Conservation (phyloP, 2,888 invertebrate genomes). For the Venusia cambrica region DNA sequence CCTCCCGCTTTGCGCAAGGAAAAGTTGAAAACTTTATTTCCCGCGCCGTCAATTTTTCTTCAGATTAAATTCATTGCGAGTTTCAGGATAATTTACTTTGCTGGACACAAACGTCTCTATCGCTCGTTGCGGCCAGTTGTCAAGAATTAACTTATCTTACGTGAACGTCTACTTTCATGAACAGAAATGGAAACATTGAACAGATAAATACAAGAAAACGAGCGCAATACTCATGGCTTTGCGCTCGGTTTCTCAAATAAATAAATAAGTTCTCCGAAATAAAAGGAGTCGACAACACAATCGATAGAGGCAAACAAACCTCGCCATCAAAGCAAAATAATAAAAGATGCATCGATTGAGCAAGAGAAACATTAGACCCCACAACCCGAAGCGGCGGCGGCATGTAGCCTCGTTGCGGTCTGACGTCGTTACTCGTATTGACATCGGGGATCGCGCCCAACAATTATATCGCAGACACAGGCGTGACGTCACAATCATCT, state of each 20-base stretch:
- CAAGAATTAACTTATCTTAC: conserved; percentile 26
- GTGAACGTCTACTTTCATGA: conserved; percentile 15
- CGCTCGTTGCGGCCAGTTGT: conserved; percentile 25
- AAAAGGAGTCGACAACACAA: conserved; percentile 15
- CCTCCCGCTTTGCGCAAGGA: conserved; percentile 29
- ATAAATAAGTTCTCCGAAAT: conserved; percentile 18
- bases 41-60: conserved; percentile 35
- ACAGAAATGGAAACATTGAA: conserved; percentile 12
- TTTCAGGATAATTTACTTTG: conserved; percentile 30
- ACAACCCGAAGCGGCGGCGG: conserved; percentile 9
- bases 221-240: conserved; percentile 7
- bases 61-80: conserved; percentile 35
- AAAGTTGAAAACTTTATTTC: conserved; percentile 34
- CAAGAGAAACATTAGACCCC: conserved; percentile 35
- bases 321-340: conserved; percentile 27
- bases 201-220: conserved; percentile 17
- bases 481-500: conserved; percentile 53
- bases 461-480: conserved; percentile 18
- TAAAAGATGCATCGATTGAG: conserved; percentile 38
- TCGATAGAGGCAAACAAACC: conserved; percentile 22
- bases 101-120: conserved; percentile 21
- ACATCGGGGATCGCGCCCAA: conserved; percentile 32
- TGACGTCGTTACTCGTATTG: conserved; percentile 35
- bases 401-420: conserved; percentile 12
- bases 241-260: conserved; percentile 19